Conservation (phyloP, 2,113 vertebrate genomes). For the Perca flavescens region DNA sequence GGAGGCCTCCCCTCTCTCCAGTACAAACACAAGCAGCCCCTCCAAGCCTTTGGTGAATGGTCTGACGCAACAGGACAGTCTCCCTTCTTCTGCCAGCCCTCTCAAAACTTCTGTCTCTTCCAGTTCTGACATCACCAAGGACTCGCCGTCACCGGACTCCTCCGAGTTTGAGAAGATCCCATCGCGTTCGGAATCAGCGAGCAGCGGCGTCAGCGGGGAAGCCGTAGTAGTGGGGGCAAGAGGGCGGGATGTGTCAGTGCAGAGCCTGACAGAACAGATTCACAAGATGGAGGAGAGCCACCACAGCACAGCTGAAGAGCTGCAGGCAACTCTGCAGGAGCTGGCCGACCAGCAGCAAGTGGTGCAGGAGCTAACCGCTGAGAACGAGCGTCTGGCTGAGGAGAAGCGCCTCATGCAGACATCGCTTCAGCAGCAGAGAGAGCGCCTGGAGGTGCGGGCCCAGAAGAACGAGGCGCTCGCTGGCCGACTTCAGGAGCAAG, state of each 20-base stretch:
- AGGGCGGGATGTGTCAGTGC: constrained; percentile 86
- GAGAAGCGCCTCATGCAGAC: constrained; percentile 93
- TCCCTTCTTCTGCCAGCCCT: constrained; percentile 45
- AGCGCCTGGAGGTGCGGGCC: constrained; percentile 89
- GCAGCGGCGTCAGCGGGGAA: constrained; percentile 79
- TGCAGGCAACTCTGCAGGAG: constrained; percentile 96
- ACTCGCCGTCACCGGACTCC: constrained; percentile 90
- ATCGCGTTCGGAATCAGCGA: constrained; percentile 86
- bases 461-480: constrained; percentile 92
- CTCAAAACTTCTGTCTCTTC: constrained; percentile 88
- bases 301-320: constrained; percentile 94
- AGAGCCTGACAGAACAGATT: constrained; percentile 91
- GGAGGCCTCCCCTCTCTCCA: constrained; percentile 86
- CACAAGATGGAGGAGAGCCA: constrained; percentile 98
- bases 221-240: constrained; percentile 67
- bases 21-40: constrained; percentile 79
- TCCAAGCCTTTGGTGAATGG: constrained; percentile 71
- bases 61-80: constrained; percentile 66
- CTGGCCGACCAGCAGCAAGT: constrained; percentile 96
- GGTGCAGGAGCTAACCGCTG: constrained; percentile 93
- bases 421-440: constrained; percentile 92
- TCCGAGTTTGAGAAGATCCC: constrained; percentile 94
- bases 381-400: constrained; percentile 93
- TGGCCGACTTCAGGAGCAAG: constrained; percentile 87
- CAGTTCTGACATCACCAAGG: constrained; percentile 91